A percentile compares a stretch with the other conserved stretches of the same genome.
Conservation (phyloP, 1,140 invertebrate species). For the Cotesia typhae region DNA sequence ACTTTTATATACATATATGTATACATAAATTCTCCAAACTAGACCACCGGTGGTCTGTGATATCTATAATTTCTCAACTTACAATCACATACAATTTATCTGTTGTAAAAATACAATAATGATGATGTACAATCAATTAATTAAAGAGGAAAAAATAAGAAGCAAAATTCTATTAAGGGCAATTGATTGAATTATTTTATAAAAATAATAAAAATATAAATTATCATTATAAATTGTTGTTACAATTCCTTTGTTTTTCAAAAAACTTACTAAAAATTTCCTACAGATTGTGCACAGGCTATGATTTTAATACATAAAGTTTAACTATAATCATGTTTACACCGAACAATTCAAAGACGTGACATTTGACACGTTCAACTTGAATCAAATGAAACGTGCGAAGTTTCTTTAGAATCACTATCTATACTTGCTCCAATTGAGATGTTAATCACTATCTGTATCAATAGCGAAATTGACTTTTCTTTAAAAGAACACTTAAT, state of each 20-base stretch:
- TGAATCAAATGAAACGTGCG: constrained; percentile 2
- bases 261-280: neutral
- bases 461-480: constrained; percentile 12
- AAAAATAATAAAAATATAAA: neutral
- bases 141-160: neutral
- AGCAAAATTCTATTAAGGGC: neutral
- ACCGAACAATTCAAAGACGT: neutral
- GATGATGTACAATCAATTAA: neutral
- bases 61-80: constrained; percentile 36
- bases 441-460: constrained; percentile 10
- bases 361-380: constrained; percentile 6
- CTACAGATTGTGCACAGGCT: neutral
- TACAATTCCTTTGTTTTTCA: constrained; percentile 2
- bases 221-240: neutral
- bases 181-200: neutral
- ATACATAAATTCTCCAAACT: constrained; percentile 43
- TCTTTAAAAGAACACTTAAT: constrained; percentile 18
- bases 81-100: constrained; percentile 4
- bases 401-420: constrained; percentile 2
- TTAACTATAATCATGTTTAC: neutral
- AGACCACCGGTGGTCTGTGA: constrained; percentile 49
- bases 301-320: neutral
- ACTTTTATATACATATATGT: constrained; percentile 46
- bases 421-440: neutral
- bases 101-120: constrained; percentile 23